Evolutionary conservation across 2,888 invertebrate species (phyloP), one percentile per base, ranked within the genome.

Genomic region (Capitulum mitella): DNA sequence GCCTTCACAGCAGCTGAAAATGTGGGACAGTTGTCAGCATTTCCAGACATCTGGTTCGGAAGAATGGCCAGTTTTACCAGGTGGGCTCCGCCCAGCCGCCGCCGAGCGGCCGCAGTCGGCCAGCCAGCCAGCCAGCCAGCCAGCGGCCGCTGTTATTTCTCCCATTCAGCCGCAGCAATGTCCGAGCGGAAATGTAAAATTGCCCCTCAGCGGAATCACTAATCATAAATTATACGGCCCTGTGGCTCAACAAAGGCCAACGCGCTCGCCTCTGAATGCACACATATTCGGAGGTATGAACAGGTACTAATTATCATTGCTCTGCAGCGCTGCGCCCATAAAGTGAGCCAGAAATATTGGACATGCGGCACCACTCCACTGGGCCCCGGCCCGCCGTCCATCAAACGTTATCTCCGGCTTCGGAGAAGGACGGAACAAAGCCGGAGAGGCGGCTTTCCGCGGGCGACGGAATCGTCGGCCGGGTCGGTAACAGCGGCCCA

Each of bases 281-380:
- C 40, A 37, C 8, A 70, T 70, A 70, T 40, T 70, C 37, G 70
- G 26, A 26, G 64, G 19, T 70, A 26, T 12, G 3, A 19, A 26
- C 70, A 70, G 70, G 70, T 70, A 40, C 40, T 12, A 70, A 70
- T 70, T 70, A 70, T 26, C 70, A 37, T 22, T 37, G 26, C 70
- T 70, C 40, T 40, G 70, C 40, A 70, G 37, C 37, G 26, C 58
- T 26, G 40, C 26, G 37, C 8, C 10, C 70, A 40, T 70, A 70
- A 70, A 70, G 19, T 34, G 19, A 16, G 26, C 40, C 70, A 37
- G 70, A 40, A 37, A 70, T 26, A 19, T 19, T 19, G 40, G 70
- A 26, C 70, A 70, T 70, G 70, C 40, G 70, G 70, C 40, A 70
- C 70, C 70, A 22, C 40, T 70, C 40, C 40, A n/a, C n/a, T n/a